phyloP scores from a whole-genome alignment of 2,797 vertebrate species.

The Eremophila alpestris region DNA sequence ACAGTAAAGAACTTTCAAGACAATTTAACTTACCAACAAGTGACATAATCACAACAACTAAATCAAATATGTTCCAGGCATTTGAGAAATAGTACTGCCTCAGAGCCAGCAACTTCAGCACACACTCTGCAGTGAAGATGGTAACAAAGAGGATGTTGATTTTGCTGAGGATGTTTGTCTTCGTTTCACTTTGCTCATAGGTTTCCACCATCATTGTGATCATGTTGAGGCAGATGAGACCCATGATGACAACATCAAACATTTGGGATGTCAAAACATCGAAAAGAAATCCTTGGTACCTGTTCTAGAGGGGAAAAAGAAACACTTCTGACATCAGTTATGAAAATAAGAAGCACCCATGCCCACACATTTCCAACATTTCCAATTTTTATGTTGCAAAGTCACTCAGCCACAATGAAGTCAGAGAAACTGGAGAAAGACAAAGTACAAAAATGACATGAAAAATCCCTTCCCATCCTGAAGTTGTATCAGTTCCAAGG shows the following conservation, averaged over 20 bases:
- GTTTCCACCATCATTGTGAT: conserved; percentile 81
- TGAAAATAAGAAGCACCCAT: not conserved
- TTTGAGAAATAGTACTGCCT: conserved; percentile 78
- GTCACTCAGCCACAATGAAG: not conserved
- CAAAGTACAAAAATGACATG: not conserved
- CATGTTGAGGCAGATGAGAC: conserved; percentile 82
- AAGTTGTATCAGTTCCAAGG: not conserved
- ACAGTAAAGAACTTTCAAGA: not conserved
- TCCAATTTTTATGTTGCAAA: not conserved
- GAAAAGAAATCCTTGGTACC: conserved; percentile 76
- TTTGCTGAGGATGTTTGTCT: conserved; percentile 61
- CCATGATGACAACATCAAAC: conserved; percentile 75
- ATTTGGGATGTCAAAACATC: conserved; percentile 70
- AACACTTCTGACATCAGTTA: not conserved
- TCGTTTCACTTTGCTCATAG: conserved; percentile 52
- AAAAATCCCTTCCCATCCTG: not conserved
- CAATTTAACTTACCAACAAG: conserved; percentile 70
- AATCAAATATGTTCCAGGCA: conserved; percentile 80
- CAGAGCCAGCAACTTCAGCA: conserved; percentile 75
- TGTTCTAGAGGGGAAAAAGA: conserved; percentile 65
- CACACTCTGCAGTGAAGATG: conserved; percentile 75
- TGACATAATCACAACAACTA: conserved; percentile 77
- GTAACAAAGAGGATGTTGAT: conserved; percentile 77
- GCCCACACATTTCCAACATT: not conserved
- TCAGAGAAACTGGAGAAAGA: not conserved